Percentiles rank a stretch among this genome's conserved stretches.
Evolutionary conservation across 2,888 invertebrate species (phyloP).

Genomic region (Pyrrhosoma nymphula): DNA sequence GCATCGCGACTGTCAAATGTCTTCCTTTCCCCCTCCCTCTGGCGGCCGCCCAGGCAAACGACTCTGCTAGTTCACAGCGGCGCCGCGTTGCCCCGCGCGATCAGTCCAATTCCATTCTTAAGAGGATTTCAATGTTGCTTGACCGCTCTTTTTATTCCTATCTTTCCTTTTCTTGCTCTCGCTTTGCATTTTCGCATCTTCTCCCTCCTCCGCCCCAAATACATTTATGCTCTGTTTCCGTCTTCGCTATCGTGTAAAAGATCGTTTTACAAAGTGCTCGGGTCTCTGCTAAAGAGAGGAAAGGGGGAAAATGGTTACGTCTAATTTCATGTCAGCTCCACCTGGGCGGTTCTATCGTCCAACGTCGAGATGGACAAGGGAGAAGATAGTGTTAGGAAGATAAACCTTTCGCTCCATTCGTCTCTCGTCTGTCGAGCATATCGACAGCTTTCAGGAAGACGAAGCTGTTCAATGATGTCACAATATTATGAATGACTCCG

Average conservation of each 20-base stretch:
- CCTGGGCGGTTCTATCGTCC: neutral
- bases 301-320: neutral
- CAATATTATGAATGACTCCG: neutral
- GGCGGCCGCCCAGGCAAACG: neutral
- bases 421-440: neutral
- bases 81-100: neutral
- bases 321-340: neutral
- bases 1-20: slow-evolving; percentile 25
- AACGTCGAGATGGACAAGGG: neutral
- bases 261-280: slow-evolving; percentile 3
- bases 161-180: neutral
- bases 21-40: neutral
- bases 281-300: neutral
- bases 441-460: neutral
- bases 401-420: neutral
- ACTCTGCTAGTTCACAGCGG: neutral
- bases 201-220: neutral
- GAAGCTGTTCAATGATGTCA: neutral
- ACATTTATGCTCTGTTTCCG: slow-evolving; percentile 21
- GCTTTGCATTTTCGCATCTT: neutral
- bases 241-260: neutral
- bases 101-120: slow-evolving; percentile 8
- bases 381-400: neutral
- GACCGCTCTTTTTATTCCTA: neutral
- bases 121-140: neutral